Evolutionary conservation across 2,888 invertebrate genomes (phyloP).

Genomic region (Tribolium freemani): DNA sequence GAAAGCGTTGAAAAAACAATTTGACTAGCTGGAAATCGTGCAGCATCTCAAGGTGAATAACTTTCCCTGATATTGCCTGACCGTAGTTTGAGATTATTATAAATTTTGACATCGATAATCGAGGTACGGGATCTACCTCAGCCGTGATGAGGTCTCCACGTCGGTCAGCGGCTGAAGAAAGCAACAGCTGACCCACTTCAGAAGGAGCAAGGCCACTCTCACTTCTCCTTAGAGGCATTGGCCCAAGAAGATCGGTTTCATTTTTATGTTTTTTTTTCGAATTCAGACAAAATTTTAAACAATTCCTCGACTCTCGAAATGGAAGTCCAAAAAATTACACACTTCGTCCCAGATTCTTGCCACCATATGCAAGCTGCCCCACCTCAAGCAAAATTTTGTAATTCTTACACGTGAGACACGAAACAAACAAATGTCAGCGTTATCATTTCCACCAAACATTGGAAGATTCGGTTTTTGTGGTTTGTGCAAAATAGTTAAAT

Average conservation of each 20-base stretch:
- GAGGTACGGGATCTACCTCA: background rate
- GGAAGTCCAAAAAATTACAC: background rate
- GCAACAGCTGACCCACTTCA: slow-evolving; percentile 62
- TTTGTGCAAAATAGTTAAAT: background rate
- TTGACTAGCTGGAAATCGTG: background rate
- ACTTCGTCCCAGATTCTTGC: slow-evolving; percentile 1
- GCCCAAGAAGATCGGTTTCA: slow-evolving; percentile 37
- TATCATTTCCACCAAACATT: background rate
- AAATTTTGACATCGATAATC: slow-evolving; percentile 30
- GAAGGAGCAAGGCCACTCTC: slow-evolving; percentile 64
- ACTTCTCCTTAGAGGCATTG: slow-evolving; percentile 53
- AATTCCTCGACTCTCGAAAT: background rate
- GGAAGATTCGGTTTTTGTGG: background rate
- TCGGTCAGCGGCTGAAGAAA: slow-evolving; percentile 60
- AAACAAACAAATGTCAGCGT: background rate
- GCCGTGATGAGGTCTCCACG: slow-evolving; percentile 34
- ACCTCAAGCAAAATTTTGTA: slow-evolving; percentile 5
- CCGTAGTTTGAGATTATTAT: slow-evolving; percentile 12
- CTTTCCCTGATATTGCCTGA: slow-evolving; percentile 24
- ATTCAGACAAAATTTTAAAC: background rate
- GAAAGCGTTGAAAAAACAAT: background rate
- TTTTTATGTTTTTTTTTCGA: slow-evolving; percentile 18
- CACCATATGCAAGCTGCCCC: background rate
- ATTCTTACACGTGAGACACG: background rate
- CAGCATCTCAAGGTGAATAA: slow-evolving; percentile 13